These are phyloP conservation scores for Phorcus lineatus DNA, from an alignment of 2,888 invertebrate genomes.

Conservation along the genomic window DNA sequence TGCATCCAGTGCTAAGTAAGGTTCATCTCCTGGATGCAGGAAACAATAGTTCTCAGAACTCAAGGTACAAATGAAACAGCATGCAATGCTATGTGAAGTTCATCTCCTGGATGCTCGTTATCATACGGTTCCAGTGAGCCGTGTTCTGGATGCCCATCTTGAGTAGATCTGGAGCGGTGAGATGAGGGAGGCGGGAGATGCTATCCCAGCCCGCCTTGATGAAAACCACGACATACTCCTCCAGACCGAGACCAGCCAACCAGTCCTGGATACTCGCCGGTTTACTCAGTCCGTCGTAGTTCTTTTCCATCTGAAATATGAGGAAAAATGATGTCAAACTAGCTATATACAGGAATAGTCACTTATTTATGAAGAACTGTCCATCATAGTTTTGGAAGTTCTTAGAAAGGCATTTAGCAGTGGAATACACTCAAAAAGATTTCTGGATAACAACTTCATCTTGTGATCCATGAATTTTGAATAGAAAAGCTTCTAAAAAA, in stretches of 20 bases:
- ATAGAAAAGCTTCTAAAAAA: too few species aligned
- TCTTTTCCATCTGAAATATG: neutral
- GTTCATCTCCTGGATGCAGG: too few species aligned
- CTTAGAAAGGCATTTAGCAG: too few species aligned
- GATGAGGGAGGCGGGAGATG: slow-evolving; percentile 48
- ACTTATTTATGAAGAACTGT: too few species aligned
- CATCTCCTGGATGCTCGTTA: slow-evolving; percentile 55
- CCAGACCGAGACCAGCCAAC: slow-evolving; percentile 65
- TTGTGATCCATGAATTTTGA: too few species aligned
- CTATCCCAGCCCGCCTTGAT: slow-evolving; percentile 68
- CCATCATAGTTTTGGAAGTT: too few species aligned
- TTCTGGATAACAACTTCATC: too few species aligned
- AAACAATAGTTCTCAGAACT: too few species aligned
- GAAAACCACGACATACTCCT: slow-evolving; percentile 63
- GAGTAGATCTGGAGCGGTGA: slow-evolving; percentile 56
- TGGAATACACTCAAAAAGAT: too few species aligned
- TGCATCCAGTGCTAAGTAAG: too few species aligned
- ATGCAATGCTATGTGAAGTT: slow-evolving; percentile 25
- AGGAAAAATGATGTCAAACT: neutral
- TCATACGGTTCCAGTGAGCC: slow-evolving; percentile 57
- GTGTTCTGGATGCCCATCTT: slow-evolving; percentile 57
- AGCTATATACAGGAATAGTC: slow-evolving; percentile 14
- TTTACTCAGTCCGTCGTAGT: slow-evolving; percentile 50
- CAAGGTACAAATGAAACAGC: neutral
- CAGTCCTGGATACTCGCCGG: slow-evolving; percentile 65